phyloP scores from a whole-genome alignment of 1,140 invertebrate genomes.

The Heliconius hermathena region DNA sequence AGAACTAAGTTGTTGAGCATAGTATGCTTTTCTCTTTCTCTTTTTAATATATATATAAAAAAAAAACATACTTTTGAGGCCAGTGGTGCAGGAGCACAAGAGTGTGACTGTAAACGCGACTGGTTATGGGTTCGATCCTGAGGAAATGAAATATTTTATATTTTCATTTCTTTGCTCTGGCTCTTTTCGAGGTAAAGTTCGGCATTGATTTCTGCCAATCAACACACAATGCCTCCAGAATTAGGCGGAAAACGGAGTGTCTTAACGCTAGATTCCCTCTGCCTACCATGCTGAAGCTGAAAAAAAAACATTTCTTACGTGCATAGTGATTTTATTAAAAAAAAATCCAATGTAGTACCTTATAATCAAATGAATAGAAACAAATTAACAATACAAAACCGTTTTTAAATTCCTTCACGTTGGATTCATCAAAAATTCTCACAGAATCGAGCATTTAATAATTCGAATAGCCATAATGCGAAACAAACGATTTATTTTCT shows the following conservation, averaged over 20 bases:
- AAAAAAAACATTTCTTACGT: not conserved
- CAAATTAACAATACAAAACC: constrained; percentile 38
- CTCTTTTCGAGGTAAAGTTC: too few species aligned
- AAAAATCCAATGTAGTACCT: not conserved
- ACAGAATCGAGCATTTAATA: constrained; percentile 78
- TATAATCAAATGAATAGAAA: constrained; percentile 34
- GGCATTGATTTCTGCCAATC: too few species aligned
- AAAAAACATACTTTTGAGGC: not conserved
- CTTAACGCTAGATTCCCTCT: too few species aligned
- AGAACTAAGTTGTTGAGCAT: not conserved
- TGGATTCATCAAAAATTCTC: constrained; percentile 70
- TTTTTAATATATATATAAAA: not conserved
- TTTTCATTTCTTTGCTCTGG: too few species aligned
- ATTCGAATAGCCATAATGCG: constrained; percentile 74
- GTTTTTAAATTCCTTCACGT: constrained; percentile 64
- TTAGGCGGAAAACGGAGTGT: too few species aligned
- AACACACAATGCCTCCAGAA: too few species aligned
- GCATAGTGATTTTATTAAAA: not conserved
- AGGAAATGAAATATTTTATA: too few species aligned
- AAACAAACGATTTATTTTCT: constrained; percentile 77
- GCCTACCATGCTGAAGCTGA: too few species aligned
- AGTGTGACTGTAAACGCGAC: too few species aligned
- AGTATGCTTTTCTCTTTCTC: not conserved
- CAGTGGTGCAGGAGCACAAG: too few species aligned
- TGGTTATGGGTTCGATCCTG: too few species aligned